Conservation (phyloP, 2,888 invertebrate species). For the Scaptodrosophila latifasciaeformis region DNA sequence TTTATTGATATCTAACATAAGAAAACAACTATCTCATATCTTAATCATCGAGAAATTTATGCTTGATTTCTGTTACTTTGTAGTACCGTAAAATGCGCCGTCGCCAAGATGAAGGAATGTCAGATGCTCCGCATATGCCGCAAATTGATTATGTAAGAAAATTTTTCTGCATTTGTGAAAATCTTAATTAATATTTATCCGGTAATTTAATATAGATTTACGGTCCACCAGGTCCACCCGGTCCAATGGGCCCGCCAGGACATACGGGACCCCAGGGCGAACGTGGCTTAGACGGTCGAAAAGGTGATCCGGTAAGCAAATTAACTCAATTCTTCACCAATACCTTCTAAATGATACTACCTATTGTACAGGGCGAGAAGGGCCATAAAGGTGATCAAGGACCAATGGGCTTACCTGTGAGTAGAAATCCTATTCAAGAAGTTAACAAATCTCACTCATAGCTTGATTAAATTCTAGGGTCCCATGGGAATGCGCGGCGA, state of each 20-base stretch:
- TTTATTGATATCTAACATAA: too few relatives aligned
- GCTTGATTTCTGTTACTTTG: constrained; percentile 51
- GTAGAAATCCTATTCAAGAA: too few relatives aligned
- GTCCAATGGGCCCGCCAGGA: constrained; percentile 85
- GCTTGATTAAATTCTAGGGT: constrained; percentile 58
- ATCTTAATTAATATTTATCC: neutral
- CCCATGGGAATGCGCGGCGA: constrained; percentile 76
- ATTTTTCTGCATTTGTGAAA: neutral
- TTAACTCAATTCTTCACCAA: neutral
- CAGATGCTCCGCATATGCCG: constrained; percentile 75
- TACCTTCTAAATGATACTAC: too few relatives aligned
- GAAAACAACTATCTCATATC: too few relatives aligned
- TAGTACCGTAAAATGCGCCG: constrained; percentile 76
- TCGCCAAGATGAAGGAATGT: constrained; percentile 75
- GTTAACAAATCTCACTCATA: too few relatives aligned
- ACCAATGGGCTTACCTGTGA: constrained; percentile 96
- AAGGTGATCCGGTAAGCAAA: constrained; percentile 85
- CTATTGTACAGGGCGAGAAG: constrained; percentile 70
- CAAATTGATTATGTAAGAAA: constrained; percentile 75
- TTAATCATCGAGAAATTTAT: too few relatives aligned
- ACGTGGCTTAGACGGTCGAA: constrained; percentile 85
- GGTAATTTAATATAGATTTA: constrained; percentile 74
- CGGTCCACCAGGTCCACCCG: constrained; percentile 78
- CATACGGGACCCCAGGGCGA: constrained; percentile 75
- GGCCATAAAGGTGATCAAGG: constrained; percentile 78